phyloP scores from a whole-genome alignment of 1,140 invertebrate genomes.

The Caenorhabditis latens region DNA sequence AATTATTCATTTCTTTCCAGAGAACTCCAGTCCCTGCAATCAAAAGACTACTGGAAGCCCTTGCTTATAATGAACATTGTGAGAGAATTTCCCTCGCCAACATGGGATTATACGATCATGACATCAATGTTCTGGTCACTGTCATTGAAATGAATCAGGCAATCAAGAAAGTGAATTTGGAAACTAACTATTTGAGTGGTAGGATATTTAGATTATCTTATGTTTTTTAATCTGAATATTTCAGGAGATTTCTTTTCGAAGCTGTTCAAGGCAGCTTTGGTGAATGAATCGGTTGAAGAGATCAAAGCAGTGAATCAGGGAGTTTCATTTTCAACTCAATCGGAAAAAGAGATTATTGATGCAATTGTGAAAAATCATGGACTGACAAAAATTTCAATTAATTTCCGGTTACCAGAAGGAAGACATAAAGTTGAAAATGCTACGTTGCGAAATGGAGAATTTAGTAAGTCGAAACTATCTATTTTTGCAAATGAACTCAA shows the following conservation, averaged over 20 bases:
- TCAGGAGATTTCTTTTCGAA: conserved; percentile 73
- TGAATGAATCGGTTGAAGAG: conserved; percentile 75
- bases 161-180: conserved; percentile 79
- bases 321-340: conserved; percentile 74
- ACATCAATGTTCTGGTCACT: conserved; percentile 79
- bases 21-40: conserved; percentile 79
- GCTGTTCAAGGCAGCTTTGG: conserved; percentile 74
- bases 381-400: conserved; percentile 72
- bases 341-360: conserved; percentile 76
- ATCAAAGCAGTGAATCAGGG: conserved; percentile 78
- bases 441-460: conserved; percentile 76
- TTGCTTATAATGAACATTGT: conserved; percentile 79
- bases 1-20: conserved; percentile 73
- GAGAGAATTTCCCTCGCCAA: conserved; percentile 79
- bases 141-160: conserved; percentile 79
- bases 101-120: conserved; percentile 79
- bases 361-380: conserved; percentile 74
- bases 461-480: conserved; percentile 68
- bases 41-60: conserved; percentile 78
- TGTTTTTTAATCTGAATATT: neutral
- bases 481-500: too few relatives aligned
- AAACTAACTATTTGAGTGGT: conserved; percentile 80
- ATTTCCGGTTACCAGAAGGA: conserved; percentile 76
- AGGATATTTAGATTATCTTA: neutral
- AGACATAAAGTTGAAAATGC: conserved; percentile 76